These are phyloP conservation scores for Aptenodytes patagonicus DNA, from an alignment of 2,113 vertebrate genomes.

Conservation along the genomic window DNA sequence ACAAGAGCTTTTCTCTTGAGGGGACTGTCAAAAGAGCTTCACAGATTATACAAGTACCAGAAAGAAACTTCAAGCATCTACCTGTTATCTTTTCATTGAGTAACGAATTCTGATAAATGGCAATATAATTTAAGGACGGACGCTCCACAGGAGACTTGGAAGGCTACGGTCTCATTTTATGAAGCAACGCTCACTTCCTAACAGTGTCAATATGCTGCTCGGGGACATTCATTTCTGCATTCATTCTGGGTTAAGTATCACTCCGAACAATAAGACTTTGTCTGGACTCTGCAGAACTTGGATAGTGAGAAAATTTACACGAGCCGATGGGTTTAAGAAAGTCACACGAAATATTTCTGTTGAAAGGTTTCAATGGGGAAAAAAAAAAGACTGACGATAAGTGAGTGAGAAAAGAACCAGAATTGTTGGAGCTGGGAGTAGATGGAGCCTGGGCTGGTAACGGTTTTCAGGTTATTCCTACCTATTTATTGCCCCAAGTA, in stretches of 20 bases:
- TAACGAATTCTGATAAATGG: constrained; percentile 10
- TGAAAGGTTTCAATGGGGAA: neutral
- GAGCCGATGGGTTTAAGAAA: neutral
- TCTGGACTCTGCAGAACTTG: neutral
- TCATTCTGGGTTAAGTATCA: neutral
- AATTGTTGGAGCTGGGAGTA: neutral
- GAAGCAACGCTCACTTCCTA: neutral
- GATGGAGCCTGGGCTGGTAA: neutral
- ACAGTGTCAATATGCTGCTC: neutral
- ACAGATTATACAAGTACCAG: neutral
- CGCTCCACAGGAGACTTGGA: neutral
- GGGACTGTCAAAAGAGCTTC: neutral
- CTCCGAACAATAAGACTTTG: neutral
- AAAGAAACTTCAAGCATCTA: constrained; percentile 36
- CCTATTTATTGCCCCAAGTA: fast-evolving
- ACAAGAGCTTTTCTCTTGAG: constrained; percentile 44
- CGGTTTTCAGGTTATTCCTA: neutral
- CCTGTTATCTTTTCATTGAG: neutral
- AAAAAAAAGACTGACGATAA: neutral
- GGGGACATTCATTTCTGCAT: neutral
- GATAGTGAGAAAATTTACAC: neutral
- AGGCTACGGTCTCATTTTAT: neutral
- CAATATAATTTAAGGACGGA: neutral
- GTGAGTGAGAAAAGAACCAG: neutral
- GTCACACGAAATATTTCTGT: neutral